phyloP scores from a whole-genome alignment of 2,888 invertebrate genomes.

The Mystacides longicornis region DNA sequence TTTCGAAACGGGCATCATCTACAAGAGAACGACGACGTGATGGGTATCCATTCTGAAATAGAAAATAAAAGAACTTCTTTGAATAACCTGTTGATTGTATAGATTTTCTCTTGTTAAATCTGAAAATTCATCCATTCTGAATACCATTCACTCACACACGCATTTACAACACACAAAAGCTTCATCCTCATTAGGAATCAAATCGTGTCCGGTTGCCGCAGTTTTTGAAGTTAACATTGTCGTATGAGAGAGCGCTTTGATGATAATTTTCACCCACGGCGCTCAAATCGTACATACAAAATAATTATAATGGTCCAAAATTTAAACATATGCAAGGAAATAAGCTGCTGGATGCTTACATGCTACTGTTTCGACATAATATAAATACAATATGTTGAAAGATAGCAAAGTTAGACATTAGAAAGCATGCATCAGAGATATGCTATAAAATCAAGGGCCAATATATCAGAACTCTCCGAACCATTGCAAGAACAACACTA shows the following conservation, averaged over 20 bases:
- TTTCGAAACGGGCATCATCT: constrained; percentile 96
- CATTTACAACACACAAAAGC: constrained; percentile 16
- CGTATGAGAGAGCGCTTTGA: not conserved
- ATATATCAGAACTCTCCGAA: too few relatives aligned
- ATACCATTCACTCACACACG: too few relatives aligned
- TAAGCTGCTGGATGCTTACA: too few relatives aligned
- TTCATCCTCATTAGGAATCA: constrained; percentile 15
- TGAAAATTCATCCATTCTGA: too few relatives aligned
- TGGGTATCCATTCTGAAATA: constrained; percentile 90
- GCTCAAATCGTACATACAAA: not conserved
- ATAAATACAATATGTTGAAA: too few relatives aligned
- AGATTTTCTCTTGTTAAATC: too few relatives aligned
- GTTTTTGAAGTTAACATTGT: constrained; percentile 3
- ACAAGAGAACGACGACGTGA: constrained; percentile 92
- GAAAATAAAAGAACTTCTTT: not conserved
- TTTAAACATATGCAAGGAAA: too few relatives aligned
- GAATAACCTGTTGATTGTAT: constrained; percentile 2
- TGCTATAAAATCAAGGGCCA: too few relatives aligned
- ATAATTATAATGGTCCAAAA: not conserved
- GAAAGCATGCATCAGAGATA: too few relatives aligned
- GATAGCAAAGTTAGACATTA: too few relatives aligned
- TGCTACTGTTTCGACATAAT: too few relatives aligned
- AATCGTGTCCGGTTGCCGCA: constrained; percentile 18
- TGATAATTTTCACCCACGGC: not conserved
- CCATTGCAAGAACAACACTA: too few relatives aligned